Base-by-base conservation (phyloP, 2,797 vertebrate species). In the Lycodopsis pacificus region DNA sequence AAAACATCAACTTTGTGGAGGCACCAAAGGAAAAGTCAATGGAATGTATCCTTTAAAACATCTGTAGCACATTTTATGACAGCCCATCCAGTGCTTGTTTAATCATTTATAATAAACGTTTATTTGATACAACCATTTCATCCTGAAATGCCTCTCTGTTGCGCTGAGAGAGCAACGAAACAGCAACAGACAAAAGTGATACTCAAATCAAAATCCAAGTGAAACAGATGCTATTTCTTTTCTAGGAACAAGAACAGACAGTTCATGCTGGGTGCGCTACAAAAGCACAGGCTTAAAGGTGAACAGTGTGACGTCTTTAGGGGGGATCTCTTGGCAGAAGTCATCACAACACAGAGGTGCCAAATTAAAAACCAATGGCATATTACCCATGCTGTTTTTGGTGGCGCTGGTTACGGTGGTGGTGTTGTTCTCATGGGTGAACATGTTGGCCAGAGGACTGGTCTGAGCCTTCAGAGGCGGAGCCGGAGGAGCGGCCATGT, bases 391-490 rank as follows among this genome's bases (percentile, higher is more conserved):
- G 83, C 51, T 86, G 62, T 73, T 72, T 75, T 65, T 88, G 80
- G 65, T 54, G 0, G 48, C 65, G 22, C 65, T n/a, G 65, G 59
- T 63, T 15, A 62, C 49, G 48, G 25, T 46, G 44, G 53, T 13
- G 2, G 25, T 48, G 63, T 27, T 74, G 77, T 66, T 86, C 13
- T 92, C 92, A 58, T 92, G 92, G 67, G 86, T 96, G 90, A 99
- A 99, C 96, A 99, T 97, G 74, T 96, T 96, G 0, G 94, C 96
- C 13, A 99, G 91, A 6, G 97, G 97, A 42, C 98, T 98, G 2
- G 95, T 95, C 32, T 95, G 96, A 0, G 97, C 95, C 91, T 93
- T 95, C 73, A 90, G 65, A 62, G 85, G 73, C 0, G 95, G 95
- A 20, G 89, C 91, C 0, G 92, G 92, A 0, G 94, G 95, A 32